Base-by-base conservation (phyloP, 30 jellyfish, hydroid and myxozoan species). In the Hydra vulgaris region DNA sequence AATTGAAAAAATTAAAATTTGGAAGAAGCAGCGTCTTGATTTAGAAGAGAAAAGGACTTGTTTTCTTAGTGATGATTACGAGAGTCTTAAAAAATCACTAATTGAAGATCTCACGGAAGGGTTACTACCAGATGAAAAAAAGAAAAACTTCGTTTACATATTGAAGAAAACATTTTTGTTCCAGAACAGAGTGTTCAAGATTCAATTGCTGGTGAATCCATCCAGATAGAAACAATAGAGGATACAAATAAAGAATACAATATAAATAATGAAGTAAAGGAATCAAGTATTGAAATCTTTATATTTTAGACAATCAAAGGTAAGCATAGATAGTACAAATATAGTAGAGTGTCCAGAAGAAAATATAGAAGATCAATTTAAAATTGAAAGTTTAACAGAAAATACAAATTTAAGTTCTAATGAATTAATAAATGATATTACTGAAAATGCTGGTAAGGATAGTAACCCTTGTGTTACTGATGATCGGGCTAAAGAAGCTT, bases 31-130 rank as follows among this genome's bases (percentile, higher is more conserved):
- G 15, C 25, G 75, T n/a, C 8, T 1, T n/a, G 27, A 68, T 1
- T 16, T 68, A 1, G 27, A 68, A 3, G 26, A 68, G 16, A 68
- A 68, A 68, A 20, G 75, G 8, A 68, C 8, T n/a, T 8, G 8
- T 5, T 68, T 68, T 68, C 16, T 68, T 7, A 23, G 26, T 8
- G 16, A 68, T 68, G 75, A 68, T 68, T 68, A n/a, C 16, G 75
- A 68, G 15, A 3, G 15, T 15, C 25, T 68, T 20, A 68, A 68
- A 68, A 20, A 7, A 68, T 20, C 25, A 3, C 16, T 68, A 16
- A 68, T 68, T 23, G 16, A n/a, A 3, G 75, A 68, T 68, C 75
- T 68, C 25, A 68, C 75, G 8, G 27, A 68, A n/a, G 75, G 75
- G 8, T 15, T 68, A 15, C 27, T 23, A n/a, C 8, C 25, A 3